Conservation (phyloP, 2,888 invertebrate species). For the Athalia rosae region DNA sequence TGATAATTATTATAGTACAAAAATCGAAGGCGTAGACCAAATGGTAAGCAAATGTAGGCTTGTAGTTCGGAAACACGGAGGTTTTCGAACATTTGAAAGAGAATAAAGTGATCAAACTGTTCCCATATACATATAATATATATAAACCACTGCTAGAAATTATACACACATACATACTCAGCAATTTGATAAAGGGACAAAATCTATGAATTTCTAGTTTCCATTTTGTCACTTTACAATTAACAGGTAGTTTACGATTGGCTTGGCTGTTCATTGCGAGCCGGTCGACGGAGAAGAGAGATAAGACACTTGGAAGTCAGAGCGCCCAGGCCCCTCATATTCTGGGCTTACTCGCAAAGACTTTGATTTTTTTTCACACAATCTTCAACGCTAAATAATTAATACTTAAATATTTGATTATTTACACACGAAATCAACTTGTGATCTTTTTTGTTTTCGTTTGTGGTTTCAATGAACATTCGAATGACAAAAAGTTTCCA, state of each 20-base stretch:
- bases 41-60: constrained; percentile 40
- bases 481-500: not conserved
- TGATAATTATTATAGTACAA: constrained; percentile 36
- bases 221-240: constrained; percentile 36
- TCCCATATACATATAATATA: constrained; percentile 37
- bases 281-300: constrained; percentile 65
- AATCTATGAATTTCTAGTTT: constrained; percentile 26
- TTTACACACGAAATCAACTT: constrained; percentile 38
- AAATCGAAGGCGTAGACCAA: constrained; percentile 41
- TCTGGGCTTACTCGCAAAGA: constrained; percentile 62
- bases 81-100: constrained; percentile 40
- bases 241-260: constrained; percentile 41
- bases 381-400: constrained; percentile 61
- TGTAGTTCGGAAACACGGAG: not conserved
- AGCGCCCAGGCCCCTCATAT: constrained; percentile 61
- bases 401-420: constrained; percentile 47
- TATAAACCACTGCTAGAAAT: constrained; percentile 22
- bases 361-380: constrained; percentile 63
- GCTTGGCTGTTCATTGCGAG: constrained; percentile 63
- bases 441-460: constrained; percentile 1
- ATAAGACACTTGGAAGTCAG: constrained; percentile 71
- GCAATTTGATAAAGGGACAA: constrained; percentile 20
- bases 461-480: not conserved
- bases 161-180: constrained; percentile 29
- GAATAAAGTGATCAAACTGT: constrained; percentile 52